phyloP scores from a whole-genome alignment of 1,140 invertebrate genomes.

The Drosophila nebulosa region DNA sequence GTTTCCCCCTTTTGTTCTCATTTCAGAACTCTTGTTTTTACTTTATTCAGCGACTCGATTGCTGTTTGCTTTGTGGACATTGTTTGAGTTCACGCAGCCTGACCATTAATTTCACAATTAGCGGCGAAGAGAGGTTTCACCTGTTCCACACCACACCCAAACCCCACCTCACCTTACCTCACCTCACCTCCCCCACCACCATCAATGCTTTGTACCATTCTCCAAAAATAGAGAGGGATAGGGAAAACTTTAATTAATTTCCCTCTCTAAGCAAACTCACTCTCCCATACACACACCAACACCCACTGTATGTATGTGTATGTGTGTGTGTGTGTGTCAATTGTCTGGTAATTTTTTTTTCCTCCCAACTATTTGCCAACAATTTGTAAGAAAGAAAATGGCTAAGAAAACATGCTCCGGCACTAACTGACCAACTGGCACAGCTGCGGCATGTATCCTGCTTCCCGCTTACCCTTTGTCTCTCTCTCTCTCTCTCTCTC shows the following conservation, averaged over 20 bases:
- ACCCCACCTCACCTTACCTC: not conserved
- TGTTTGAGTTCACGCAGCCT: conserved; percentile 70
- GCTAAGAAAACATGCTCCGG: conserved; percentile 29
- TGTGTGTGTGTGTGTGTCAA: conserved; percentile 15
- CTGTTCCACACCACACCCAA: not conserved
- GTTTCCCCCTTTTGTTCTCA: not conserved
- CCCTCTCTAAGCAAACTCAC: too few species aligned
- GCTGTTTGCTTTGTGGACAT: conserved; percentile 63
- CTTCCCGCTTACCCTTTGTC: too few species aligned
- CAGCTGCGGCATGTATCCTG: conserved; percentile 12
- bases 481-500: not conserved
- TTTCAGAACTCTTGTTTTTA: not conserved
- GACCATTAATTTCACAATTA: conserved; percentile 76
- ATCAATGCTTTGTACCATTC: too few species aligned
- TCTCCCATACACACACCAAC: not conserved
- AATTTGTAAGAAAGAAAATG: conserved; percentile 37
- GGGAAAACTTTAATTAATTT: conserved; percentile 64
- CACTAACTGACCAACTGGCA: conserved; percentile 35
- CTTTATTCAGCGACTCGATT: conserved; percentile 49
- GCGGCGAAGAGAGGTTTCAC: conserved; percentile 12
- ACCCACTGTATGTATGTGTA: not conserved
- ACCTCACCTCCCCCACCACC: too few species aligned
- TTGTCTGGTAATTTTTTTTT: conserved; percentile 38
- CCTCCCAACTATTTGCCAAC: conserved; percentile 33
- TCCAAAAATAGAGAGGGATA: not conserved